A percentile compares a stretch with the other conserved stretches of the same genome.
Conservation (phyloP, 2,797 vertebrate species). For the Halcyon chelicuti region DNA sequence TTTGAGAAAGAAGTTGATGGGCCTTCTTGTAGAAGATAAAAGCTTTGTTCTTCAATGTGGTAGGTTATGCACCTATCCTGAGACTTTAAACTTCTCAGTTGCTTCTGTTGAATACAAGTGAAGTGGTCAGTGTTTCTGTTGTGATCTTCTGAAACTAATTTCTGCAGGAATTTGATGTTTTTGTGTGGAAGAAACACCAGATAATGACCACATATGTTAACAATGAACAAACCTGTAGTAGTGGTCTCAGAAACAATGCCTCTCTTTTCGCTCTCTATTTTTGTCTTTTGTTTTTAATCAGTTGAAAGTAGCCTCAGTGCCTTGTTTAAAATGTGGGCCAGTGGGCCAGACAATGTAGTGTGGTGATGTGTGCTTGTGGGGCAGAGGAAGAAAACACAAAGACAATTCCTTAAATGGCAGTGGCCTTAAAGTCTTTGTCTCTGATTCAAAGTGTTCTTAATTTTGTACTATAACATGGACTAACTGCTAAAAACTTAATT, state of each 20-base stretch:
- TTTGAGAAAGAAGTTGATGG: background rate
- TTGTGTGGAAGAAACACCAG: background rate
- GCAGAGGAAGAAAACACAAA: background rate
- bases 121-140: background rate
- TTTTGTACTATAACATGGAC: background rate
- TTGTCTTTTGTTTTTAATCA: background rate
- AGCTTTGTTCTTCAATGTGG: background rate
- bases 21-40: background rate
- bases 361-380: background rate
- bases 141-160: background rate
- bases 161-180: background rate
- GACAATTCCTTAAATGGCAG: background rate
- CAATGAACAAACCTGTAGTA: background rate
- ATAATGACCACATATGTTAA: background rate
- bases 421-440: background rate
- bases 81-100: background rate
- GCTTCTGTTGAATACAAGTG: background rate
- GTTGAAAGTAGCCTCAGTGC: background rate
- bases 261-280: background rate
- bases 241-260: background rate
- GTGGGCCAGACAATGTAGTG: too few relatives aligned
- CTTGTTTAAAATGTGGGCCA: background rate
- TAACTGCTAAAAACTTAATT: background rate
- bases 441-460: background rate
- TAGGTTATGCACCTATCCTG: background rate